Base-by-base conservation (phyloP, 2,113 vertebrate genomes). In the Nothocercus nigrocapillus region DNA sequence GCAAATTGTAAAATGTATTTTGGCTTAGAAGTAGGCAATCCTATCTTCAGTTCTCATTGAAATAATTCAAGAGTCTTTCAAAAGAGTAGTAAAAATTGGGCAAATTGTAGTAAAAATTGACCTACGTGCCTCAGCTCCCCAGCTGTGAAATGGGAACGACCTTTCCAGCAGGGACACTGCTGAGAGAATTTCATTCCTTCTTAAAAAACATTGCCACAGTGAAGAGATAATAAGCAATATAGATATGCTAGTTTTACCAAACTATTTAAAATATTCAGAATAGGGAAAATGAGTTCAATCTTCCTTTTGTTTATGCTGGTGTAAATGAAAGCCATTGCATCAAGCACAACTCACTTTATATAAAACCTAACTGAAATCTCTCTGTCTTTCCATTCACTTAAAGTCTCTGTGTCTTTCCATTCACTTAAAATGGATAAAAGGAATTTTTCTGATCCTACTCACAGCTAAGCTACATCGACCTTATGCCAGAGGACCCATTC, bases 131-230 rank as follows among this genome's bases (percentile, higher is more conserved):
- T 91, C 51, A 85, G 56, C 28, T 95, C 36, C 64, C 82, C 88
- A 76, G 38, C 40, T 90, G 51, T 88, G 80, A 95, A 95, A 95
- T 72, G 64, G 89, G 76, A 95, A 63, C 82, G 91, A 51, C 34
- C 54, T 91, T 94, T 94, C 79, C 76, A 77, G 73, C 28, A 75
- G 72, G 32, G 68, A 83, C 45, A 20, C 28, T 83, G 72, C 42
- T 0, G 19, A 80, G 49, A 88, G 13, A 95, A 86, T 78, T 88
- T 85, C 2, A 80, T 93, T 94, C 36, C 59, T 90, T 19, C 56
- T 94, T 94, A 67, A 84, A 88, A 96, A 95, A 92, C n/a, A 72
- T 56, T 40, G 58, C 28, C 40, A 54, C 42, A 51, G 63, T 88
- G 40, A 79, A 89, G 66, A 44, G 72, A 87, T 77, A 89, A 82